Evolutionary conservation across 2,113 vertebrate species (phyloP).

Genomic region (Naja naja): DNA sequence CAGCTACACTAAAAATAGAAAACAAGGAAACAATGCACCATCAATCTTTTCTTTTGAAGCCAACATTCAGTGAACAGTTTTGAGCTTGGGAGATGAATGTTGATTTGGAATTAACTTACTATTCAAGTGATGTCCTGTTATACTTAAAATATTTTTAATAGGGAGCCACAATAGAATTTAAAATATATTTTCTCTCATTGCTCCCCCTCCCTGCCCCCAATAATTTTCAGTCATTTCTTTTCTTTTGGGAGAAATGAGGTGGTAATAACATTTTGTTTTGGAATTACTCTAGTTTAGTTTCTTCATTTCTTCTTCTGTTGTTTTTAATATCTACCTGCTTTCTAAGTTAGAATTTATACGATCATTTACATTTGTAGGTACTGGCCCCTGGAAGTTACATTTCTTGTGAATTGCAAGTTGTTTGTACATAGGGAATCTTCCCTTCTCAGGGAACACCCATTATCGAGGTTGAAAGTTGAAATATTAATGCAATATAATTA

Average conservation of each 20-base stretch:
- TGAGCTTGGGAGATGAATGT: background rate
- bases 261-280: background rate
- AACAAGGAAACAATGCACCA: background rate
- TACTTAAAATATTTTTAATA: background rate
- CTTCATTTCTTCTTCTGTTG: background rate
- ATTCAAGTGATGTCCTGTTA: background rate
- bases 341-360: background rate
- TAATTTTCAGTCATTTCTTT: background rate
- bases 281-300: background rate
- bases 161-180: background rate
- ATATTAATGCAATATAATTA: background rate
- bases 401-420: background rate
- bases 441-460: background rate
- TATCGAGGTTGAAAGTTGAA: background rate
- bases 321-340: background rate
- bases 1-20: conserved; percentile 43
- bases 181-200: background rate
- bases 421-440: background rate
- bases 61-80: background rate
- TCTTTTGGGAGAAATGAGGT: background rate
- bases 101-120: background rate
- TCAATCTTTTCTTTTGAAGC: accelerated
- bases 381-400: background rate
- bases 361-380: background rate
- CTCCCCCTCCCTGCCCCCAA: no score